phyloP scores from a whole-genome alignment of 1,140 invertebrate species.

The Leptinotarsa texana region DNA sequence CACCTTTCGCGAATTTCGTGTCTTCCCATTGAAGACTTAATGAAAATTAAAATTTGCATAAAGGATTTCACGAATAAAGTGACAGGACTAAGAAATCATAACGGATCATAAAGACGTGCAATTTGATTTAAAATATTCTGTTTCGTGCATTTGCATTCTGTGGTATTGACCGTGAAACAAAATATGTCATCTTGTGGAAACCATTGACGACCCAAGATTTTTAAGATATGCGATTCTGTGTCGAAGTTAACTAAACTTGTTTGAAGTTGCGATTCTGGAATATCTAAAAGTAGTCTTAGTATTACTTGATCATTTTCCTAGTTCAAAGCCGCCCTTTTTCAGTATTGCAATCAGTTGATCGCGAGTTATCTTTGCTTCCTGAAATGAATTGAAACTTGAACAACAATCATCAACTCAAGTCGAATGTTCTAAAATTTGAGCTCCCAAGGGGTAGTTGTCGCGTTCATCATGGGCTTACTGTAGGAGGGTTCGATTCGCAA shows the following conservation, averaged over 20 bases:
- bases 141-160: background rate
- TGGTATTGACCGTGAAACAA: background rate
- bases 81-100: conserved; percentile 20
- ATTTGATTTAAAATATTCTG: conserved; percentile 1
- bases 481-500: too few relatives aligned
- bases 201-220: conserved; percentile 22
- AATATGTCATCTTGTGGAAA: background rate
- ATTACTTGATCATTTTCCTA: conserved; percentile 47
- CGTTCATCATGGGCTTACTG: too few relatives aligned
- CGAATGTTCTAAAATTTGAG: too few relatives aligned
- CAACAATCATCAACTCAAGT: background rate
- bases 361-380: background rate
- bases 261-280: background rate
- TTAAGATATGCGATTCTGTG: background rate
- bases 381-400: background rate
- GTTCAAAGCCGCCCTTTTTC: conserved; percentile 36
- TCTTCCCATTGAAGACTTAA: conserved; percentile 27
- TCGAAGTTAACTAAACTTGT: too few relatives aligned
- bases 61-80: conserved; percentile 21
- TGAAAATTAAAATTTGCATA: conserved; percentile 16
- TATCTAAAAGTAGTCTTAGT: conserved; percentile 28
- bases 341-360: conserved; percentile 38
- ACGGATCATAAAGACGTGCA: conserved; percentile 22
- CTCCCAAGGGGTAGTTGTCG: too few relatives aligned
- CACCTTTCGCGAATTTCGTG: conserved; percentile 10